phyloP scores from a whole-genome alignment of 2,888 invertebrate genomes.

The Nomada goodeniana region DNA sequence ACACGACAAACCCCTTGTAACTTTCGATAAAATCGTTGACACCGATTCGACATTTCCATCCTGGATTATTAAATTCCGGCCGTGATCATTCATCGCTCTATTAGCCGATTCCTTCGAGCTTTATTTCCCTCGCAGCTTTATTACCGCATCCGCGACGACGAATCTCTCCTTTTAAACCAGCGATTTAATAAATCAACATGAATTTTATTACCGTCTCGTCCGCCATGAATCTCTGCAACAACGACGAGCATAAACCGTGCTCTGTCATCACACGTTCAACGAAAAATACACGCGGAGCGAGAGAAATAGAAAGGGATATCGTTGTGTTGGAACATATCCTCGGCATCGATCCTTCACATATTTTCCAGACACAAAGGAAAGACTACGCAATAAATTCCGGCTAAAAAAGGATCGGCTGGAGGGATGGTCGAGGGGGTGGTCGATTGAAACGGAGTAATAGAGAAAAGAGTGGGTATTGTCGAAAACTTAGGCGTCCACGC shows the following conservation, averaged over 20 bases:
- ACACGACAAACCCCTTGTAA: neutral
- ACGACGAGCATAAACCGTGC: neutral
- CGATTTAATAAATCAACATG: constrained; percentile 14
- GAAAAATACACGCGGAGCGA: constrained; percentile 16
- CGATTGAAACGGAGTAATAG: constrained; percentile 58
- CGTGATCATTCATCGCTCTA: neutral
- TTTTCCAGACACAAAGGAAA: constrained; percentile 27
- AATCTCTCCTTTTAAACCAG: neutral
- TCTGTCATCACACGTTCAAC: constrained; percentile 14
- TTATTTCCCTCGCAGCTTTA: neutral
- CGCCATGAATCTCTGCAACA: constrained; percentile 9
- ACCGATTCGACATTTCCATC: constrained; percentile 9
- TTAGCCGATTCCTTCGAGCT: too few relatives aligned
- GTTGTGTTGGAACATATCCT: constrained; percentile 9
- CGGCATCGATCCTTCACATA: constrained; percentile 28
- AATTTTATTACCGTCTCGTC: constrained; percentile 10
- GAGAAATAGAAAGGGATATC: neutral
- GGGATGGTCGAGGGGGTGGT: constrained; percentile 6
- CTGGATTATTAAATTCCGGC: too few relatives aligned
- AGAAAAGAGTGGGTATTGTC: constrained; percentile 65
- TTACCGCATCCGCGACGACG: neutral
- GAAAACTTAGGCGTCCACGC: constrained; percentile 72
- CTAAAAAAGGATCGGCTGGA: constrained; percentile 21
- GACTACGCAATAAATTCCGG: constrained; percentile 49
- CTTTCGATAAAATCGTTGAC: constrained; percentile 13